Evolutionary conservation across 2,113 vertebrate species (phyloP).

Genomic region (Takifugu bimaculatus): DNA sequence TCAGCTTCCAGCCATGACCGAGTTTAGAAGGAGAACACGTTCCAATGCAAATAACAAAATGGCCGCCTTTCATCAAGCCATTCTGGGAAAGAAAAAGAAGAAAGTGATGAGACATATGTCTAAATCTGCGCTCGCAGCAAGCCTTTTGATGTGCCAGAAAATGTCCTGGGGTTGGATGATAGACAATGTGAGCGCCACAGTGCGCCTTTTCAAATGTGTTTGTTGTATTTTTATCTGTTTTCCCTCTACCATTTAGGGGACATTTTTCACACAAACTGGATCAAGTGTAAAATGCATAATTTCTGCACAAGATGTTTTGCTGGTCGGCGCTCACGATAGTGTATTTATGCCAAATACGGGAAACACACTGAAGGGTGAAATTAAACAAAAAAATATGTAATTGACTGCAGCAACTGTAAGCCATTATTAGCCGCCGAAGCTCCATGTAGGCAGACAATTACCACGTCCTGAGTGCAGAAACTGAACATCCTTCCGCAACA

Average conservation of each 20-base stretch:
- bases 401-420: conserved; percentile 12
- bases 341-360: conserved; percentile 7
- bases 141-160: conserved; percentile 41
- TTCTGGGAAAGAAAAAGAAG: conserved; percentile 20
- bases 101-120: conserved; percentile 45
- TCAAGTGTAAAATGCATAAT: conserved; percentile 29
- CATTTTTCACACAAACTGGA: conserved; percentile 39
- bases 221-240: conserved; percentile 43
- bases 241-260: conserved; percentile 23
- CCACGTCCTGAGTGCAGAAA: background rate
- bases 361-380: conserved; percentile 12
- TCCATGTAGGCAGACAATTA: background rate
- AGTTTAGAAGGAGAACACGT: conserved; percentile 36
- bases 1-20: conserved; percentile 19
- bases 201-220: conserved; percentile 32
- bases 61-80: conserved; percentile 43
- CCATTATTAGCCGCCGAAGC: background rate
- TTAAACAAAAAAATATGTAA: conserved; percentile 23
- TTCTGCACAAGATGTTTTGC: conserved; percentile 21
- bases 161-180: conserved; percentile 42
- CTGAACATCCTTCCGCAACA: background rate
- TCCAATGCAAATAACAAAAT: conserved; percentile 49
- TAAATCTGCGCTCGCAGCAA: conserved; percentile 43
- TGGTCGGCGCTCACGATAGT: conserved; percentile 9
- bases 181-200: conserved; percentile 20